Evolutionary conservation across 2,113 vertebrate genomes (phyloP).

Genomic region (Thinocorus orbignyianus): DNA sequence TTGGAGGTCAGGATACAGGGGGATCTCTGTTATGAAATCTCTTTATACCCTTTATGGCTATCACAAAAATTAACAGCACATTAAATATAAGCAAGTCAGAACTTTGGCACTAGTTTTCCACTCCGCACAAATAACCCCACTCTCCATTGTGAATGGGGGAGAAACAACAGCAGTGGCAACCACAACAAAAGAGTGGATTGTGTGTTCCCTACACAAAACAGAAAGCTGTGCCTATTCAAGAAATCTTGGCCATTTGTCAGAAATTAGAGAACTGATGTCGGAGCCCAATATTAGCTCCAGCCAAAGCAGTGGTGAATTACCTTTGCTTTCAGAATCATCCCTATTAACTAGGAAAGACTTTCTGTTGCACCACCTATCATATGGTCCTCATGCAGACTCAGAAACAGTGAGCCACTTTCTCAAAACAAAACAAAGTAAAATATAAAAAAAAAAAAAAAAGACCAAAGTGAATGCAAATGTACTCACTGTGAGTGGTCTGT

Average conservation of each 20-base stretch:
- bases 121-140: conserved; percentile 45
- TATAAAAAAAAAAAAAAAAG: not conserved
- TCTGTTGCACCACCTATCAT: not conserved
- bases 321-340: conserved; percentile 21
- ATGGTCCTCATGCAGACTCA: not conserved
- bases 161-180: conserved; percentile 56
- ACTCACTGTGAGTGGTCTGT: not conserved
- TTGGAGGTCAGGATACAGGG: not conserved
- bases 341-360: not conserved
- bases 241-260: conserved; percentile 63
- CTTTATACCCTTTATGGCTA: not conserved
- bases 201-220: conserved; percentile 56
- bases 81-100: conserved; percentile 20
- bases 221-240: conserved; percentile 64
- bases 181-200: conserved; percentile 65
- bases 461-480: not conserved
- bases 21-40: not conserved
- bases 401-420: not conserved
- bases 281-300: conserved; percentile 47
- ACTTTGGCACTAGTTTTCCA: conserved; percentile 25
- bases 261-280: conserved; percentile 48
- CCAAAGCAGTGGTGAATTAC: conserved; percentile 47
- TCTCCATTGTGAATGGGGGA: conserved; percentile 41
- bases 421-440: not conserved
- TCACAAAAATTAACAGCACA: conserved; percentile 34